A percentile compares a stretch with the other conserved stretches of the same genome.
Conservation (phyloP, 2,113 vertebrate species). For the Strix uralensis region DNA sequence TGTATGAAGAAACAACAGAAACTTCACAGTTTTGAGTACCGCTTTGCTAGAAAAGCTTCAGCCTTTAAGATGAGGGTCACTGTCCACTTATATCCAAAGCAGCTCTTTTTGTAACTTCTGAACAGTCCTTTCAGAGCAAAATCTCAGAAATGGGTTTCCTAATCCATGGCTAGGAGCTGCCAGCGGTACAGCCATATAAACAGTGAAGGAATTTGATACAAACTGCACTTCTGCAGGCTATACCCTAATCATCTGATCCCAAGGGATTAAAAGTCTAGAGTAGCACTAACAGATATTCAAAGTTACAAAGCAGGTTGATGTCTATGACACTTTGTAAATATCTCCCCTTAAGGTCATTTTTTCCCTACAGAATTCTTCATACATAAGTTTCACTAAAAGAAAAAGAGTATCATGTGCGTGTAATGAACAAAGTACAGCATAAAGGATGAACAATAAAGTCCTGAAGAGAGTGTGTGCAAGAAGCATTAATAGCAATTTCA, state of each 20-base stretch:
- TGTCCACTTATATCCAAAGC: background rate
- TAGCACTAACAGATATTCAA: background rate
- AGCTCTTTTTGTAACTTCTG: background rate
- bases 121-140: background rate
- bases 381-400: background rate
- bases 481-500: background rate
- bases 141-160: background rate
- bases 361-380: background rate
- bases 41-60: background rate
- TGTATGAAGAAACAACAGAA: background rate
- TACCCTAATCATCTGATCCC: background rate
- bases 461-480: background rate
- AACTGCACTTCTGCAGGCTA: background rate
- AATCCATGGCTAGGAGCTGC: background rate
- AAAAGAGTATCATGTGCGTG: background rate
- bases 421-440: background rate
- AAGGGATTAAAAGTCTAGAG: background rate
- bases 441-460: background rate
- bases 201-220: background rate
- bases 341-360: background rate
- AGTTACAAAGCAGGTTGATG: background rate
- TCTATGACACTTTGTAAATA: background rate
- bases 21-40: background rate
- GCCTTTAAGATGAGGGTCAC: background rate
- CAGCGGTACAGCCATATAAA: background rate